Evolutionary conservation across 2,888 invertebrate species (phyloP).

Genomic region (Papilio demoleus): DNA sequence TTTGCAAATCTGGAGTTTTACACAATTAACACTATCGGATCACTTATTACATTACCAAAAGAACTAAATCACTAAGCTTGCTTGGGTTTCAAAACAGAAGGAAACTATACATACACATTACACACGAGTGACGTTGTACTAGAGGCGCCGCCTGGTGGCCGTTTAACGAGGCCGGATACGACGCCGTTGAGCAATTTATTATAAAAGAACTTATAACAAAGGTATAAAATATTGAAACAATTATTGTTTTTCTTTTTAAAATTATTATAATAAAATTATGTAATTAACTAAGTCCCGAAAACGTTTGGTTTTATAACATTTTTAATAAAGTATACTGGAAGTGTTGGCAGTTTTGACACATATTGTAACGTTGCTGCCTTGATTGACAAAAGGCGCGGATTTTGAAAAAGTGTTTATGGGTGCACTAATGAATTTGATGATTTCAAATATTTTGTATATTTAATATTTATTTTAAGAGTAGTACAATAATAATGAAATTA

Average conservation of each 20-base stretch:
- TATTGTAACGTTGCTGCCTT: slow-evolving; percentile 37
- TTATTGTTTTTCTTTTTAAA: neutral
- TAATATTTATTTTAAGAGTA: neutral
- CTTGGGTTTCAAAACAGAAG: slow-evolving; percentile 85
- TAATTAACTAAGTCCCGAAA: slow-evolving; percentile 1
- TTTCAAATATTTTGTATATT: neutral
- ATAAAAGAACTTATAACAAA: slow-evolving; percentile 46
- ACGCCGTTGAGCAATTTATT: slow-evolving; percentile 56
- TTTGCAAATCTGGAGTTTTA: slow-evolving; percentile 57
- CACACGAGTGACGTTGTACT: slow-evolving; percentile 78
- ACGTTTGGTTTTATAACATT: neutral
- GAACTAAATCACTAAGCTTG: slow-evolving; percentile 81
- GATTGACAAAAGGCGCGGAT: slow-evolving; percentile 31
- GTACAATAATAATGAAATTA: neutral
- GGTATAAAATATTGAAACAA: slow-evolving; percentile 13
- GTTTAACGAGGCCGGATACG: slow-evolving; percentile 66
- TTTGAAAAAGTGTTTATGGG: slow-evolving; percentile 28
- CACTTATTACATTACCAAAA: slow-evolving; percentile 68
- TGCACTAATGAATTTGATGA: neutral
- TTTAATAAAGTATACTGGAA: slow-evolving; percentile 5
- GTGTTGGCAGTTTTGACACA: slow-evolving; percentile 31
- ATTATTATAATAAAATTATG: neutral
- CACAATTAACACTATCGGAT: slow-evolving; percentile 67
- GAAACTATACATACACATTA: slow-evolving; percentile 80
- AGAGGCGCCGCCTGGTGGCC: slow-evolving; percentile 74